phyloP scores from a whole-genome alignment of 2,113 vertebrate genomes.

The Myxocyprinus asiaticus region DNA sequence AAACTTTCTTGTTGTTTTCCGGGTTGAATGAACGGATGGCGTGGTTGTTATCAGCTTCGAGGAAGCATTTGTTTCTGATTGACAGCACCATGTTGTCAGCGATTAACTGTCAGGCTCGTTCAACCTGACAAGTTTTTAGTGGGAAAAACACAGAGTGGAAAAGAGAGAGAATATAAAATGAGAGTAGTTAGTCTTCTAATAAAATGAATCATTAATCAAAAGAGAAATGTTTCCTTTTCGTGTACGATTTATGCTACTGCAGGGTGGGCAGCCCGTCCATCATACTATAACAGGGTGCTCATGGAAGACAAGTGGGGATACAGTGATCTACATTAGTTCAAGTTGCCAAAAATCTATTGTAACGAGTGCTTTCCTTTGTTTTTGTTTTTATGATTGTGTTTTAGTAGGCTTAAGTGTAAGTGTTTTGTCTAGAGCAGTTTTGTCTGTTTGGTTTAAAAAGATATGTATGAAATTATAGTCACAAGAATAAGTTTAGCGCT shows the following conservation, averaged over 20 bases:
- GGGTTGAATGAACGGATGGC: background rate
- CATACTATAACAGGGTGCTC: background rate
- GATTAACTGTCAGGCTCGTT: constrained; percentile 21
- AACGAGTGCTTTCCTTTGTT: no score
- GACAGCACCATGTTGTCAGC: constrained; percentile 12
- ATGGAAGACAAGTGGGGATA: constrained; percentile 17
- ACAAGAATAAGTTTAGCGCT: background rate
- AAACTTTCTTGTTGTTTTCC: background rate
- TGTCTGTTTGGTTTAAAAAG: background rate
- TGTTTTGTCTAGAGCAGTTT: background rate
- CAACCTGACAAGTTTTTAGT: constrained; percentile 9
- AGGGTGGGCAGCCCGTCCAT: background rate
- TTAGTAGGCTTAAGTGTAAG: background rate
- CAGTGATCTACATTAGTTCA: background rate
- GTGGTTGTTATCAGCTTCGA: constrained; percentile 5
- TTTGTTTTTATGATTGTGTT: background rate
- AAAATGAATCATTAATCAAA: constrained; percentile 42
- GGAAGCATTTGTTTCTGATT: constrained; percentile 24
- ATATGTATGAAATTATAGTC: background rate
- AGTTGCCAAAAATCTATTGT: background rate
- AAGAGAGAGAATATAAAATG: background rate
- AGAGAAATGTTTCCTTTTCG: constrained; percentile 15
- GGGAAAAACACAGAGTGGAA: background rate
- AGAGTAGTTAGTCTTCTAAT: background rate
- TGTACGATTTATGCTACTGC: constrained; percentile 23